These are phyloP conservation scores for Syrista parreyssii DNA, from an alignment of 2,888 invertebrate genomes.

Conservation along the genomic window DNA sequence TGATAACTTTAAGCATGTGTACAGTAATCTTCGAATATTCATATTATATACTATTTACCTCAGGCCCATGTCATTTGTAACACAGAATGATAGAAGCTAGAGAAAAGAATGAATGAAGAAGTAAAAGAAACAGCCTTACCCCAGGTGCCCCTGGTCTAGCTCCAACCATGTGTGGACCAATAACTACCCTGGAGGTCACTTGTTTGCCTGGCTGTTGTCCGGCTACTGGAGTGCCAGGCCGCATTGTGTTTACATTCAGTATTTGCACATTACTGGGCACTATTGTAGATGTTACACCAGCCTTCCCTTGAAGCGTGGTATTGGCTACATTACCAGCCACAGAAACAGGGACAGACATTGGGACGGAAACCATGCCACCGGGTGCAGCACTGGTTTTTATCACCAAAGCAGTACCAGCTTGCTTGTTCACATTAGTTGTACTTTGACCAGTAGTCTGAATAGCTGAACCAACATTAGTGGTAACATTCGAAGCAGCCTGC, in stretches of 20 bases:
- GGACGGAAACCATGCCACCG: conserved; percentile 63
- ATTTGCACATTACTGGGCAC: conserved; percentile 84
- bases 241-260: conserved; percentile 77
- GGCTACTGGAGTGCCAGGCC: conserved; percentile 78
- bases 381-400: conserved; percentile 63
- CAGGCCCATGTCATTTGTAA: not conserved
- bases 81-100: not conserved
- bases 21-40: not conserved
- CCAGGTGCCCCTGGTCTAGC: conserved; percentile 84
- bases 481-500: conserved; percentile 67
- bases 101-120: not conserved
- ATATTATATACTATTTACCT: not conserved
- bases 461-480: conserved; percentile 32
- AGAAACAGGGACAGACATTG: conserved; percentile 63
- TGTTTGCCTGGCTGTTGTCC: conserved; percentile 76
- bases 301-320: conserved; percentile 55
- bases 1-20: not conserved
- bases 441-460: conserved; percentile 46
- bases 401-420: conserved; percentile 64
- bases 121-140: conserved; percentile 68
- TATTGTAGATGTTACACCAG: conserved; percentile 69
- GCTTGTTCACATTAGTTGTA: conserved; percentile 49
- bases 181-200: conserved; percentile 84
- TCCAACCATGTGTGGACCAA: conserved; percentile 86
- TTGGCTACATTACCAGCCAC: conserved; percentile 43